These are phyloP conservation scores for Taenaris catops DNA, from an alignment of 2,888 invertebrate genomes.

Conservation along the genomic window DNA sequence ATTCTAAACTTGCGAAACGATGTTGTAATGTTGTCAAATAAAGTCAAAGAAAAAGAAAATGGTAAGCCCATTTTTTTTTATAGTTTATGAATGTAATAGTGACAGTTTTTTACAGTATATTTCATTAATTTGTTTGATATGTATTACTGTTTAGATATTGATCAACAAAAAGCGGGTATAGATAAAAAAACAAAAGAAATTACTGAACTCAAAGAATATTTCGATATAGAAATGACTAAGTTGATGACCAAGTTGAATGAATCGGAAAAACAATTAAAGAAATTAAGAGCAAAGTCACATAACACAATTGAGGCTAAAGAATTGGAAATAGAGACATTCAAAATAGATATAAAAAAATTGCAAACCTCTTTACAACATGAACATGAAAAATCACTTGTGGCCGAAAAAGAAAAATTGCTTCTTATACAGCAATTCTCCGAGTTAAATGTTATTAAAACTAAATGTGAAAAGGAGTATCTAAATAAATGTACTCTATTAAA, in stretches of 20 bases:
- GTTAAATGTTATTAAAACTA: conserved; percentile 30
- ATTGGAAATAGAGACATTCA: conserved; percentile 30
- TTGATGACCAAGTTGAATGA: conserved; percentile 36
- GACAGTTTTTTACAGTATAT: neutral
- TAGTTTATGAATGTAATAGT: no score
- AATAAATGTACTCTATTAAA: conserved; percentile 32
- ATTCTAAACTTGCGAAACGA: conserved; percentile 30
- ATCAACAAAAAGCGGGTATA: conserved; percentile 32
- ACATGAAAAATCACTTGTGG: conserved; percentile 24
- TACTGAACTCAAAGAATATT: conserved; percentile 32
- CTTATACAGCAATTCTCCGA: conserved; percentile 32
- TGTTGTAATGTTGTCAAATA: conserved; percentile 25
- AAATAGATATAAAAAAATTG: conserved; percentile 32
- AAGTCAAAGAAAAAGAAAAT: conserved; percentile 10
- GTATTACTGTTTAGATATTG: conserved; percentile 30
- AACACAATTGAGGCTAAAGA: conserved; percentile 30
- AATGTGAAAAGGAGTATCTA: conserved; percentile 38
- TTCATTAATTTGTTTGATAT: conserved; percentile 1
- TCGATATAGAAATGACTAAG: conserved; percentile 34
- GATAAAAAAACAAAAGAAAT: conserved; percentile 34
- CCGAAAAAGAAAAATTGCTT: conserved; percentile 31
- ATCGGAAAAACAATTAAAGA: conserved; percentile 34
- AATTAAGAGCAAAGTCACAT: conserved; percentile 29
- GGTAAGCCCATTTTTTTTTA: conserved; percentile 18
- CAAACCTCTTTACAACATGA: conserved; percentile 27